Base-by-base conservation (phyloP, 2,888 invertebrate species). In the Cephus nigrinus region DNA sequence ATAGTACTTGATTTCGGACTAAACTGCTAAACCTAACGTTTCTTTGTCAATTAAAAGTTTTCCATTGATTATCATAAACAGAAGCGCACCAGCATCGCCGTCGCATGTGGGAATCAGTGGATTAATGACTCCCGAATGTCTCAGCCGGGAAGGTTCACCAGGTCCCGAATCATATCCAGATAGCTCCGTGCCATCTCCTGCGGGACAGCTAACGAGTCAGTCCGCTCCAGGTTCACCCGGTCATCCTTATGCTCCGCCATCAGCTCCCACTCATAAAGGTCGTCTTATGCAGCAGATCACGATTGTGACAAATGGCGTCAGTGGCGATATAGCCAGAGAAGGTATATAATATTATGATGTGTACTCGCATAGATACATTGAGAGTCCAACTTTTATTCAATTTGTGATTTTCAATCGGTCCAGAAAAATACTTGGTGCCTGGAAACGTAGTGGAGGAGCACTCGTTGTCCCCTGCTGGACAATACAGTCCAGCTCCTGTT, bases 51-150 rank as follows among this genome's bases (percentile, higher is more conserved):
- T 5, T 78, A 73, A 73, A 75, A 72, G 31, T 68, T 69, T 69
- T 32, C 23, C 74, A 68, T 75, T 77, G 34, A 74, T 80, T 75
- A 81, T 82, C 82, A 76, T 75, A 84, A 89, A 31, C 91, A 97
- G 98, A 92, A 98, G 97, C 91, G 98, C 98, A 76, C 98, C 98
- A 69, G 97, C 98, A 79, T 98, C 98, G 69, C 98, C 98, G 81
- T 98, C 97, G 88, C 98, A 98, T 89, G 96, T 97, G 91, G 96
- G 97, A 89, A 95, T 96, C 92, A 95, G 96, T 78, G 97, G 96
- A 73, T 93, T 97, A 85, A 95, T 96, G 92, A 97, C 97, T 81
- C 97, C 97, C 15, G 97, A 97, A 90, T 94, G 94, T 84, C 92
- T 97, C 84, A 98, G 98, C 68, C 94, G 98, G 85, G 98, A 98